Conservation (phyloP, 2,113 vertebrate species). For the Mystacornis crossleyi region DNA sequence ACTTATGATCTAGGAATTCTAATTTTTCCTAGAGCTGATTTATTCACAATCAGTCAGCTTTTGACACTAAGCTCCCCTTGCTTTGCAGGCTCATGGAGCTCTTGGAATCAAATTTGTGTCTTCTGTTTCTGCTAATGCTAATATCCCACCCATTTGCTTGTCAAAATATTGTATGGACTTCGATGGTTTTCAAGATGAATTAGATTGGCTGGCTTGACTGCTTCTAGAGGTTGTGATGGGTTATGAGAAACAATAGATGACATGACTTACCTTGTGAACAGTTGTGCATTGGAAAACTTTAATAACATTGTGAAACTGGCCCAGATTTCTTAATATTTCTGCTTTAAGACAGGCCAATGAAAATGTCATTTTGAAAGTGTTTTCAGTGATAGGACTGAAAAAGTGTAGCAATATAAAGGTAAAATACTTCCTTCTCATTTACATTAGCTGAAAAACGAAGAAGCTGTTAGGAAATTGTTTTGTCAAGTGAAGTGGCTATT, state of each 20-base stretch:
- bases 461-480: neutral
- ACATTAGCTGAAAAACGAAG: conserved; percentile 2
- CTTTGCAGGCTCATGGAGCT: neutral
- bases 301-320: neutral
- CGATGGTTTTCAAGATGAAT: conserved; percentile 9
- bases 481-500: neutral
- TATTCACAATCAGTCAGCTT: neutral
- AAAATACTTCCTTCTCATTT: neutral
- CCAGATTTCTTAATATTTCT: conserved; percentile 24
- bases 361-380: neutral
- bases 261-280: neutral
- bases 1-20: neutral
- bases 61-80: neutral
- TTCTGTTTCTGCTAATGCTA: neutral
- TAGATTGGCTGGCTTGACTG: neutral
- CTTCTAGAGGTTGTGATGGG: neutral
- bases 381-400: neutral
- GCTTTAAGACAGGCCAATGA: neutral
- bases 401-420: neutral
- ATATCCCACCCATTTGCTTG: neutral
- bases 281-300: conserved; percentile 18
- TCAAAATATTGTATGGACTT: conserved; percentile 1
- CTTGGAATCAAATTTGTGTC: conserved; percentile 12
- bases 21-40: neutral
- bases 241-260: conserved; percentile 42